phyloP scores from a whole-genome alignment of 2,797 vertebrate genomes.

The Sebastes diaconus region DNA sequence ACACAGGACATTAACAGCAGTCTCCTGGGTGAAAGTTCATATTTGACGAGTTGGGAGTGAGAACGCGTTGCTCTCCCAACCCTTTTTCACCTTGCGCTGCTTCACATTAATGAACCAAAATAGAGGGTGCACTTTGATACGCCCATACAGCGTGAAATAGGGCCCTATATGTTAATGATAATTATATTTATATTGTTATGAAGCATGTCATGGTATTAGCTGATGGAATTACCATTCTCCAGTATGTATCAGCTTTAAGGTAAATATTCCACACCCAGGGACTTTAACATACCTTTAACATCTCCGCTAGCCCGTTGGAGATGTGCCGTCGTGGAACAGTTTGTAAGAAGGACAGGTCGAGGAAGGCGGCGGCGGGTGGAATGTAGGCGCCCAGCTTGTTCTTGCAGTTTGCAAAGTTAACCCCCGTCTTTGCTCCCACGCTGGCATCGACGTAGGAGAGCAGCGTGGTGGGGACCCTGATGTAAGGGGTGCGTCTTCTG shows the following conservation, averaged over 20 bases:
- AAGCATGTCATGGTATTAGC: not conserved
- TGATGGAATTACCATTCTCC: not conserved
- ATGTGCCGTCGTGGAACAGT: slow-evolving; percentile 84
- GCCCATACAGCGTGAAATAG: not conserved
- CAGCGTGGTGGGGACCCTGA: slow-evolving; percentile 87
- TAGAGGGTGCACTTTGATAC: not conserved
- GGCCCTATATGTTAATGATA: not conserved
- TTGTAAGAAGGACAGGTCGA: slow-evolving; percentile 85
- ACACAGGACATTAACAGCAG: too few species aligned
- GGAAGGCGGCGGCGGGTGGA: slow-evolving; percentile 81
- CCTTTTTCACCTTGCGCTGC: not conserved
- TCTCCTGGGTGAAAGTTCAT: too few species aligned
- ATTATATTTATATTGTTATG: not conserved
- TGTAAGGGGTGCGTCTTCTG: slow-evolving; percentile 85
- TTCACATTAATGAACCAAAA: not conserved
- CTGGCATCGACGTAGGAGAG: slow-evolving; percentile 87
- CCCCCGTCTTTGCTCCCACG: slow-evolving; percentile 86
- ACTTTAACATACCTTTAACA: slow-evolving; percentile 81
- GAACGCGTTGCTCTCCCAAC: too few species aligned
- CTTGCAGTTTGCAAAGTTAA: slow-evolving; percentile 88
- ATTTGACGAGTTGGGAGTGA: too few species aligned
- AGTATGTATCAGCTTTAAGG: not conserved
- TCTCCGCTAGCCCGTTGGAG: slow-evolving; percentile 87
- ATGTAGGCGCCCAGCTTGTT: slow-evolving; percentile 87
- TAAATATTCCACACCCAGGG: not conserved